Base-by-base conservation (phyloP, 2,113 vertebrate genomes). In the Petromus typicus region DNA sequence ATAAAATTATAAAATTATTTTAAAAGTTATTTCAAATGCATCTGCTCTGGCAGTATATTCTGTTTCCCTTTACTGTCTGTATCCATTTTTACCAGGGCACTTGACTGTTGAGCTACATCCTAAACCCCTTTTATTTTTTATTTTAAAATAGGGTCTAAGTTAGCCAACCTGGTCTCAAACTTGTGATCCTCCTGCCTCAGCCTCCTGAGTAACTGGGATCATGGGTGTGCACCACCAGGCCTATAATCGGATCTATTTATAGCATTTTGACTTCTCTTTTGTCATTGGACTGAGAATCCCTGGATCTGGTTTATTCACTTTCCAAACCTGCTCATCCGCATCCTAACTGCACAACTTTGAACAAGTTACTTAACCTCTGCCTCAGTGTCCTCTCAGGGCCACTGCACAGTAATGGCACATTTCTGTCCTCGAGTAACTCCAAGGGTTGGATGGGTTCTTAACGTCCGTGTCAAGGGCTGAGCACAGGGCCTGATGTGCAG, bases 241-340 rank as follows among this genome's bases (percentile, higher is more conserved):
- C 48, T 17, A 20, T 7, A 3, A 54, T 54, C 16, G 9, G 22
- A 61, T 79, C 71, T 64, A 43, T 88, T 78, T 61, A 92, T 71
- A 89, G 66, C 37, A 88, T 11, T 3, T 75, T 85, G 69, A 82
- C 48, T 17, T 84, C 88, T 84, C 45, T 83, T 40, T 0, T 75
- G 66, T 90, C 84, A 90, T 16, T 63, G 32, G 9, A 61, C n/a
- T 6, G 48, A 90, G 54, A 34, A 64, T 27, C 25, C 23, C n/a
- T 94, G 84, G 25, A 56, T 71, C 61, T 89, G 13, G 32, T 91
- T 93, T 54, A 69, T 64, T 69, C 10, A 25, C 59, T 95, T 90
- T 73, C 20, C 37, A 91, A 64, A 61, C 63, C 30, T 17, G 22
- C 59, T 80, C 73, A 80, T 89, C 67, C 14, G 66, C 43, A 54